These are phyloP conservation scores for Eilema griseolum DNA, from an alignment of 2,888 invertebrate species.

Conservation along the genomic window DNA sequence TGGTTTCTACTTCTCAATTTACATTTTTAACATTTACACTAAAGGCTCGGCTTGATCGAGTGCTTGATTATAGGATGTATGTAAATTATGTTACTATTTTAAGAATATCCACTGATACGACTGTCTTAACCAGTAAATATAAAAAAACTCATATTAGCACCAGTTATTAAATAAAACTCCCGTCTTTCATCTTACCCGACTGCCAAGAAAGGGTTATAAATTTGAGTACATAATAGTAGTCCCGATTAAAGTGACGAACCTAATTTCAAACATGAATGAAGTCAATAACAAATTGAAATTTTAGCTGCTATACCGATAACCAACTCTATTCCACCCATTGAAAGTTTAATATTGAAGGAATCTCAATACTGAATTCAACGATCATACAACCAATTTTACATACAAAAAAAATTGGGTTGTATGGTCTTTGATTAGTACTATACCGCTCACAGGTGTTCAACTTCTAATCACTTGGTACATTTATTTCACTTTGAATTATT, in stretches of 20 bases:
- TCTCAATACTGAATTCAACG: neutral
- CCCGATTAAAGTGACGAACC: neutral
- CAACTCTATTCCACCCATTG: neutral
- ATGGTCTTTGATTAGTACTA: too few relatives aligned
- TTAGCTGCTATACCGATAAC: neutral
- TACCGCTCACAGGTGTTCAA: neutral
- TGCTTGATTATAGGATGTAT: neutral
- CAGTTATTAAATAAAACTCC: neutral
- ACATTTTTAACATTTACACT: neutral
- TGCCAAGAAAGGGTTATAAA: too few relatives aligned
- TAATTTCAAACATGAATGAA: neutral
- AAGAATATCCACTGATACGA: neutral
- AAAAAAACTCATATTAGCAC: constrained; percentile 8
- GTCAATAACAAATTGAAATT: neutral
- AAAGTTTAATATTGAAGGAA: neutral
- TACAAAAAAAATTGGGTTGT: too few relatives aligned
- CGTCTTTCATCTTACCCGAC: neutral
- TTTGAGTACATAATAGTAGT: neutral
- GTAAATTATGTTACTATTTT: neutral
- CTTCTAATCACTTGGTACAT: neutral
- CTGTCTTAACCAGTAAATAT: neutral
- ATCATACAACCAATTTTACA: too few relatives aligned
- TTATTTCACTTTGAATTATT: neutral
- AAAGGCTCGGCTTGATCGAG: constrained; percentile 8
- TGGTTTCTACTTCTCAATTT: neutral